Evolutionary conservation across 64 coral and sea anemone genomes (phyloP).

Genomic region (Catalaphyllia jardinei): DNA sequence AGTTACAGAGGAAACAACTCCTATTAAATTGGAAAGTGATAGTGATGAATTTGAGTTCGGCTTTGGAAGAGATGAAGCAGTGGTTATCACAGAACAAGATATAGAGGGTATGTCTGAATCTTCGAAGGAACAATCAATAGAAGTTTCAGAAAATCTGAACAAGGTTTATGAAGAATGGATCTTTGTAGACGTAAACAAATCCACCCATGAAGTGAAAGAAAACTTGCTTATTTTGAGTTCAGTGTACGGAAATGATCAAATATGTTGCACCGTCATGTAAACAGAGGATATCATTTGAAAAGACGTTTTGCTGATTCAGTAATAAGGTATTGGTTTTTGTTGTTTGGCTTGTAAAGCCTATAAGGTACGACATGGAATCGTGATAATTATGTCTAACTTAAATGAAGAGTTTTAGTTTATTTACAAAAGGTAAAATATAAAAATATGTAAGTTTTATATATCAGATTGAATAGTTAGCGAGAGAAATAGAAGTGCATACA

Average conservation of each 20-base stretch:
- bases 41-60: neutral
- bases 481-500: too few species aligned
- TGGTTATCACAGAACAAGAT: slow-evolving; percentile 40
- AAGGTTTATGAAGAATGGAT: slow-evolving; percentile 72
- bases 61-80: slow-evolving; percentile 23
- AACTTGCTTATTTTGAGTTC: slow-evolving; percentile 65
- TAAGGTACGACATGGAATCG: neutral
- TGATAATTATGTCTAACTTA: neutral
- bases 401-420: neutral
- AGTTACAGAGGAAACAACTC: slow-evolving; percentile 29
- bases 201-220: slow-evolving; percentile 47
- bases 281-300: neutral
- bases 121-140: slow-evolving; percentile 14
- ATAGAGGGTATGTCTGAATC: slow-evolving; percentile 6
- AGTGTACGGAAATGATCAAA: slow-evolving; percentile 40
- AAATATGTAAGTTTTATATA: too few species aligned
- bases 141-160: neutral
- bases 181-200: slow-evolving; percentile 51
- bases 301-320: neutral
- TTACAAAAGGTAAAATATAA: neutral
- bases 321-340: neutral
- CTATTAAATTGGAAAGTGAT: neutral
- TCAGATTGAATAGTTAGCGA: too few species aligned
- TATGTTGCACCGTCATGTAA: slow-evolving; percentile 44
- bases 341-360: neutral